Evolutionary conservation across 1,140 invertebrate genomes (phyloP), one percentile per base, ranked within the genome.

Genomic region (Drosophila lacertosa): DNA sequence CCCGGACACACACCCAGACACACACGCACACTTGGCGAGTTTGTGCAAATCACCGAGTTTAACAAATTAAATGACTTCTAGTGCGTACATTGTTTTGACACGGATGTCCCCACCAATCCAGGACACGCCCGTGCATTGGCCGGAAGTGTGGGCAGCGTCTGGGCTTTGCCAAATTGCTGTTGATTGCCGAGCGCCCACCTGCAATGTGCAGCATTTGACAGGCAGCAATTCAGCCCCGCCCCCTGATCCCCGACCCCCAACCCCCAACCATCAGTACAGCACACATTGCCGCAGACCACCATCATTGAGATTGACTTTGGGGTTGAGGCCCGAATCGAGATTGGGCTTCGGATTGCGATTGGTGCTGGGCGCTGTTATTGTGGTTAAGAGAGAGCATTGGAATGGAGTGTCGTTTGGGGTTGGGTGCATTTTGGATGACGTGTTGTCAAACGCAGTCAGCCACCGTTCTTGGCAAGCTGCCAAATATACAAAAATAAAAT

Each of bases 31-130:
- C 40, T 40, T 51, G 39, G 37, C 18, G 67, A 86, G 82, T 77
- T 75, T 79, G 83, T 77, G 45, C 65, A 78, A 89, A 86, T 89
- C 86, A 81, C 74, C 74, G 80, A 89, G 88, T 89, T 88, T 89
- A 89, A 89, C 88, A 89, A 89, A 89, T 89, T 89, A 89, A 89
- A 89, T 89, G 88, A 89, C 88, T 89, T 89, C 88, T 86, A 90
- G 88, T 89, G 74, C 86, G 78, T 89, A 89, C 88, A 89, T 89
- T 89, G 88, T 89, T 89, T 88, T 89, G 88, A 89, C 88, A 89
- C 71, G 82, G 58, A 67, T 84, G 86, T 89, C 79, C 63, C 50
- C 66, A 48, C 32, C 59, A 40, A 69, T 64, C 58, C 45, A n/a
- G 32, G 32, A 42, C 58, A 69, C 44, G 39, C 26, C 57, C 29